Percentiles rank a stretch among this genome's conserved stretches.
Conservation (phyloP, 2,113 vertebrate species). For the Epinephelus fuscoguttatus region DNA sequence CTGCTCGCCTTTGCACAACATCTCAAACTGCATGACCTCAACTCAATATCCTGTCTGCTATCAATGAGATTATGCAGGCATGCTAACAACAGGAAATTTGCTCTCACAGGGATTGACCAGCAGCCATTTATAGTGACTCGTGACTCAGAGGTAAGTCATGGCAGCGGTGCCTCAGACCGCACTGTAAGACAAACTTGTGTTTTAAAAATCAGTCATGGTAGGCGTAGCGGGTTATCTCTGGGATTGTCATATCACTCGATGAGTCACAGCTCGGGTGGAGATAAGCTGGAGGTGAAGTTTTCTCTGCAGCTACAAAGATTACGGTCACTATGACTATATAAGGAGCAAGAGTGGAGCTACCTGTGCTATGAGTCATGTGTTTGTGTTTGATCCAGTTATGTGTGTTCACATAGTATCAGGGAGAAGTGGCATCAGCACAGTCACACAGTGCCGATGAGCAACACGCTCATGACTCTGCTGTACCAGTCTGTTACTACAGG, state of each 20-base stretch:
- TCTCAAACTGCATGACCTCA: slow-evolving; percentile 61
- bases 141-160: slow-evolving; percentile 69
- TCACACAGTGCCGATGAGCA: slow-evolving; percentile 54
- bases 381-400: slow-evolving; percentile 17
- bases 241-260: slow-evolving; percentile 23
- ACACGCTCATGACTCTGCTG: slow-evolving; percentile 45
- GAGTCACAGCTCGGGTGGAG: slow-evolving; percentile 48
- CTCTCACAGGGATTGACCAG: slow-evolving; percentile 70
- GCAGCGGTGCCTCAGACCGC: slow-evolving; percentile 23
- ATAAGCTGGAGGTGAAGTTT: slow-evolving; percentile 1
- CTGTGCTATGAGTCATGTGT: slow-evolving; percentile 52
- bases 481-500: slow-evolving; percentile 11
- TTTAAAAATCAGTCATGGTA: slow-evolving; percentile 43
- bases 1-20: slow-evolving; percentile 13
- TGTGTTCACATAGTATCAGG: slow-evolving; percentile 44
- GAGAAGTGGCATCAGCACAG: slow-evolving; percentile 67
- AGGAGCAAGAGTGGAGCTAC: slow-evolving; percentile 26
- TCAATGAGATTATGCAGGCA: slow-evolving; percentile 75
- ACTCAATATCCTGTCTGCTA: slow-evolving; percentile 78
- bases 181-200: slow-evolving; percentile 21
- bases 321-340: slow-evolving; percentile 15
- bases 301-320: neutral
- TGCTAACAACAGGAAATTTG: slow-evolving; percentile 79
- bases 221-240: slow-evolving; percentile 32
- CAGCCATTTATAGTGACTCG: slow-evolving; percentile 55